phyloP scores from a whole-genome alignment of 2,113 vertebrate species.

The Lagopus leucura region DNA sequence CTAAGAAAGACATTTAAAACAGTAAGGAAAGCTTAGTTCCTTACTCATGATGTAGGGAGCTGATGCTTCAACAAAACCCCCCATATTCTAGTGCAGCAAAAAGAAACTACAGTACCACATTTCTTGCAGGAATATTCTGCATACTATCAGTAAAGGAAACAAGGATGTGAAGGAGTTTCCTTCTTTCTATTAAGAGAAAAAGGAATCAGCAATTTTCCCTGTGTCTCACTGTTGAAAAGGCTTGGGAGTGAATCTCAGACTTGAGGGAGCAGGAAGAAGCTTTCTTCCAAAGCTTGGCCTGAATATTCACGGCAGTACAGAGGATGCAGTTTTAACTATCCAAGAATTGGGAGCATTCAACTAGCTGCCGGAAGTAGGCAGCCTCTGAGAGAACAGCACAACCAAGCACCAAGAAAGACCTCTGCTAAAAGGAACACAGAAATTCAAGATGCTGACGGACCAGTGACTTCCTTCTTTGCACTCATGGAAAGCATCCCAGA shows the following conservation, averaged over 20 bases:
- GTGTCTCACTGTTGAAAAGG: not conserved
- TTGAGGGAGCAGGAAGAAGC: not conserved
- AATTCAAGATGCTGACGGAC: accelerated
- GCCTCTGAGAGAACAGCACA: not conserved
- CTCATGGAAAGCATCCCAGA: not conserved
- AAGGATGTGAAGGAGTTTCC: not conserved
- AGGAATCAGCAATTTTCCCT: not conserved
- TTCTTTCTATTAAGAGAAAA: not conserved
- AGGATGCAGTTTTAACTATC: not conserved
- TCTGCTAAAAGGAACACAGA: not conserved
- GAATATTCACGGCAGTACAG: not conserved
- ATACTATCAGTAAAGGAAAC: not conserved
- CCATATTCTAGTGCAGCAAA: not conserved
- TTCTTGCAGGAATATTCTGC: not conserved
- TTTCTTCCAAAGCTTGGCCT: not conserved
- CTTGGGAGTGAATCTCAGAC: not conserved
- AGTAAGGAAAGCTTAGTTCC: not conserved
- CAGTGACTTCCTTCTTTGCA: not conserved
- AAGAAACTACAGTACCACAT: not conserved
- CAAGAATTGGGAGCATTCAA: not conserved
- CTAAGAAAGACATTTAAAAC: not conserved
- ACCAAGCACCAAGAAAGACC: not conserved
- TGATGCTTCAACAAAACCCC: not conserved
- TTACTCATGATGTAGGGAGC: not conserved
- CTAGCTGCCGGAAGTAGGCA: not conserved